Evolutionary conservation across 2,888 invertebrate species (phyloP).

Genomic region (Andrena marginata): DNA sequence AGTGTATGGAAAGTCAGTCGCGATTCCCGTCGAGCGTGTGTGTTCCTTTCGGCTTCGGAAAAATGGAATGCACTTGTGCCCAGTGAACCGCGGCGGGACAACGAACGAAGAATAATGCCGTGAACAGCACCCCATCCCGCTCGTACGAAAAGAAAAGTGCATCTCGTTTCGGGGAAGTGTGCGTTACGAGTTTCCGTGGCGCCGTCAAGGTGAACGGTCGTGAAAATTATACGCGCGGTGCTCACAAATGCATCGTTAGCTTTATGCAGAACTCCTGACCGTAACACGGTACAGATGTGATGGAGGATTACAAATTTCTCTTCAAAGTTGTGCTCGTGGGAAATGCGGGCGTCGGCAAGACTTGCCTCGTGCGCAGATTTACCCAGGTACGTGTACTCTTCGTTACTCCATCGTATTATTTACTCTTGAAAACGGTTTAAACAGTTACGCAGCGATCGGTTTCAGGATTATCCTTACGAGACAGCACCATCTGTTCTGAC

Average conservation of each 20-base stretch:
- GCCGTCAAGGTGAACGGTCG: conserved; percentile 56
- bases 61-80: conserved; percentile 43
- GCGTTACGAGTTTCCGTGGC: conserved; percentile 36
- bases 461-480: neutral
- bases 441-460: neutral
- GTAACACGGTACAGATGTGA: conserved; percentile 56
- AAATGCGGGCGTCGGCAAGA: conserved; percentile 99
- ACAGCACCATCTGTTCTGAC: conserved; percentile 22
- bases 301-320: conserved; percentile 99
- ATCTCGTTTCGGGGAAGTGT: conserved; percentile 28
- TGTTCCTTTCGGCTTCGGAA: conserved; percentile 24
- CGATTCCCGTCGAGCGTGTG: conserved; percentile 17
- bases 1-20: conserved; percentile 36
- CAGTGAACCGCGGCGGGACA: conserved; percentile 38
- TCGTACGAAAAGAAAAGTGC: conserved; percentile 34
- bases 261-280: conserved; percentile 44
- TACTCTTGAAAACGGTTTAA: neutral
- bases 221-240: conserved; percentile 46
- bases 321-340: conserved; percentile 99
- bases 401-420: neutral
- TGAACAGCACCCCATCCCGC: conserved; percentile 29
- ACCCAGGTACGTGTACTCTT: conserved; percentile 90
- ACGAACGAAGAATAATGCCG: conserved; percentile 39
- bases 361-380: conserved; percentile 97
- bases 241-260: conserved; percentile 58